Evolutionary conservation across 2,888 invertebrate genomes (phyloP).

Genomic region (Eupithecia dodoneata): DNA sequence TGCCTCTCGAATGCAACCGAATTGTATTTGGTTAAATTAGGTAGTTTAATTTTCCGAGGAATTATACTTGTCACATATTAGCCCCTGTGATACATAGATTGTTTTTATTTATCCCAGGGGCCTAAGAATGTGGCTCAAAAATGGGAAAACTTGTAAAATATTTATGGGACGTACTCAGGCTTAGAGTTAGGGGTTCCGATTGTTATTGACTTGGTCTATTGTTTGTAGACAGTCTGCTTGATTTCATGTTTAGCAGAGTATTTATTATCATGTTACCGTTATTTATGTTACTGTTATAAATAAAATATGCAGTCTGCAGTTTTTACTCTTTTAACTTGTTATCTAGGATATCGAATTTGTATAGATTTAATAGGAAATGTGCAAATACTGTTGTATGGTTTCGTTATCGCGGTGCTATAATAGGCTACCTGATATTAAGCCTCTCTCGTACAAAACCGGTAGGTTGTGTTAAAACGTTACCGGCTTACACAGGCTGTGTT

Average conservation of each 20-base stretch:
- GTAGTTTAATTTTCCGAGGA: conserved; percentile 2
- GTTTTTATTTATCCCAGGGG: neutral
- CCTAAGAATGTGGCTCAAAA: neutral
- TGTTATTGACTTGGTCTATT: conserved; percentile 1
- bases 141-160: conserved; percentile 13
- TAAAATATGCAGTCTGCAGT: neutral
- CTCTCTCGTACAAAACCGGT: neutral
- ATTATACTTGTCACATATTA: neutral
- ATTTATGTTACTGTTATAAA: neutral
- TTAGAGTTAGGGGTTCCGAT: conserved; percentile 5
- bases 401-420: neutral
- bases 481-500: neutral
- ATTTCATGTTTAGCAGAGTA: neutral
- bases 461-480: neutral
- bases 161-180: conserved; percentile 33
- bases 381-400: neutral
- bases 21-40: neutral
- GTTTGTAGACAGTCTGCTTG: neutral
- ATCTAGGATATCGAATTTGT: neutral
- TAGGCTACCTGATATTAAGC: neutral
- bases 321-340: neutral
- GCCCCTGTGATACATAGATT: neutral
- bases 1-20: neutral
- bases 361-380: neutral
- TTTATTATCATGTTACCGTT: neutral